A percentile compares a stretch with the other conserved stretches of the same genome.
These are phyloP conservation scores for Thera obeliscata DNA, from an alignment of 2,888 invertebrate genomes.

Conservation along the genomic window DNA sequence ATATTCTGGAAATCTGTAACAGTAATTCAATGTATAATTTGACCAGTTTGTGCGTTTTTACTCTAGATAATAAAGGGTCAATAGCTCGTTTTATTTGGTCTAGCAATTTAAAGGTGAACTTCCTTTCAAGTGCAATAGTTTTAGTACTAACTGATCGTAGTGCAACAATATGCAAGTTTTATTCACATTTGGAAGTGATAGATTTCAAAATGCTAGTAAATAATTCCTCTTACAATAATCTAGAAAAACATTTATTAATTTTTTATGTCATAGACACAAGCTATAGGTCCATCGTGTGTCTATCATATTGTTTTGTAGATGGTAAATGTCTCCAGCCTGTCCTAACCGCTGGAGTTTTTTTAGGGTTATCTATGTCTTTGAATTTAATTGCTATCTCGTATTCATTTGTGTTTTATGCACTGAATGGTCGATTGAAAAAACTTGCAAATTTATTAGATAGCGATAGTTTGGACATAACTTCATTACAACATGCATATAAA, in stretches of 20 bases:
- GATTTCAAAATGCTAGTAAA: constrained; percentile 4
- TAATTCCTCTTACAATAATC: background rate
- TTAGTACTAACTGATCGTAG: background rate
- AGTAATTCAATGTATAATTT: background rate
- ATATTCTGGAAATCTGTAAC: constrained; percentile 4
- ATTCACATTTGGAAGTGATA: constrained; percentile 4
- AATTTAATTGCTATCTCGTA: constrained; percentile 5
- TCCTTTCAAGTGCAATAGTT: background rate
- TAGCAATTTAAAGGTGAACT: background rate
- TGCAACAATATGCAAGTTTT: constrained; percentile 1
- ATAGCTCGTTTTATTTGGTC: background rate
- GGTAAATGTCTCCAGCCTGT: background rate
- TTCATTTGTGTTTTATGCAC: constrained; percentile 4
- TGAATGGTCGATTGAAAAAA: constrained; percentile 8
- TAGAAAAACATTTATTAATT: constrained; percentile 4
- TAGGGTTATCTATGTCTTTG: background rate
- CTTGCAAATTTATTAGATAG: constrained; percentile 5
- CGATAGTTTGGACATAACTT: background rate
- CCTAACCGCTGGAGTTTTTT: background rate
- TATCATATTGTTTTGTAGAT: background rate
- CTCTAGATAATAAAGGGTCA: background rate
- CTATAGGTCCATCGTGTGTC: background rate
- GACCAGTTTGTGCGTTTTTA: background rate
- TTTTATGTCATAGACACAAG: background rate
- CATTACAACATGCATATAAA: constrained; percentile 2